Conservation (phyloP, 2,113 vertebrate species). For the Elachura formosa region DNA sequence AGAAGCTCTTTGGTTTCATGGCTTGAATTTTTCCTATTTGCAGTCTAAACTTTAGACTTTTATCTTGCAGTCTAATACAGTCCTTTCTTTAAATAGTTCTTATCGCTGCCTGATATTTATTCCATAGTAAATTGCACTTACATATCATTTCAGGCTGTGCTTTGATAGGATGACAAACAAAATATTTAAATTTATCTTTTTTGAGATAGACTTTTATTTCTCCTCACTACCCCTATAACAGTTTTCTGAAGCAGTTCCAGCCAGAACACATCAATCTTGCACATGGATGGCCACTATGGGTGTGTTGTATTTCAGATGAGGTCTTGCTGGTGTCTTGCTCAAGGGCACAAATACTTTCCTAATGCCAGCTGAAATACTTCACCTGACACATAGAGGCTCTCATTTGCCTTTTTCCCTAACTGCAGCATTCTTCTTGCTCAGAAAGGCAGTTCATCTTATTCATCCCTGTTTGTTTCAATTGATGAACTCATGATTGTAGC, state of each 20-base stretch:
- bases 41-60: constrained; percentile 29
- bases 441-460: neutral
- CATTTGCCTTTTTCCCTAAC: neutral
- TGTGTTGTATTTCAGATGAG: neutral
- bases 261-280: neutral
- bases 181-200: neutral
- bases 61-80: neutral
- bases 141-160: neutral
- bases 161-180: constrained; percentile 17
- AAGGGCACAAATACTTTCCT: neutral
- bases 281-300: neutral
- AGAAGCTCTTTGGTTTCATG: neutral
- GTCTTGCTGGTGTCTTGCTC: neutral
- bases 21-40: constrained; percentile 4
- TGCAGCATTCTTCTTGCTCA: neutral
- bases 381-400: neutral
- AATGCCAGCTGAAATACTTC: neutral
- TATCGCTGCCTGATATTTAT: neutral
- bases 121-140: neutral
- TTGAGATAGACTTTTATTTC: neutral
- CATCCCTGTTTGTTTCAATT: neutral
- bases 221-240: neutral
- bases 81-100: constrained; percentile 22
- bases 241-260: neutral
- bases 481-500: neutral